These are phyloP conservation scores for Megathymus violae DNA, from an alignment of 1,140 invertebrate species.

Conservation along the genomic window DNA sequence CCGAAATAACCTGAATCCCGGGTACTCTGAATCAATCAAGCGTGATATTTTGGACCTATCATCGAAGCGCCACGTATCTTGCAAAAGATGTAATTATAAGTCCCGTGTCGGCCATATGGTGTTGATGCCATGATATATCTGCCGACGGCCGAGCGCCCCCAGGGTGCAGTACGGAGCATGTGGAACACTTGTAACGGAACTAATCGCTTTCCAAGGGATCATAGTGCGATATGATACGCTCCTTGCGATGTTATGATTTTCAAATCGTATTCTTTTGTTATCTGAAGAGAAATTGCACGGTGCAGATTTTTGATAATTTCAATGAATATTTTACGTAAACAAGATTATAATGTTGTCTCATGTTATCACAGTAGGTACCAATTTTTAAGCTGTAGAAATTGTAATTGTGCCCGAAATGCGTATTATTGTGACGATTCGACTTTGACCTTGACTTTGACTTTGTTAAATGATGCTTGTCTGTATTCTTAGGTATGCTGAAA, in stretches of 20 bases:
- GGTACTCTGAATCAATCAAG: too few relatives aligned
- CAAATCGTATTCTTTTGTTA: constrained; percentile 26
- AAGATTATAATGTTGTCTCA: neutral
- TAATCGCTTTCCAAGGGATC: constrained; percentile 30
- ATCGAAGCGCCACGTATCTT: neutral
- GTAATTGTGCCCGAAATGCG: too few relatives aligned
- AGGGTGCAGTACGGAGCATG: constrained; percentile 14
- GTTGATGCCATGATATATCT: constrained; percentile 32
- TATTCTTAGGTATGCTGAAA: too few relatives aligned
- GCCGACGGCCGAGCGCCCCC: neutral
- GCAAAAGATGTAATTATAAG: constrained; percentile 25
- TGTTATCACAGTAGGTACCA: too few relatives aligned
- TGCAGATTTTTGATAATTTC: neutral
- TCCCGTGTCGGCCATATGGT: constrained; percentile 36
- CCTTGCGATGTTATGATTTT: constrained; percentile 21
- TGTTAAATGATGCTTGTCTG: too few relatives aligned
- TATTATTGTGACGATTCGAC: too few relatives aligned
- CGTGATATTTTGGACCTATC: too few relatives aligned
- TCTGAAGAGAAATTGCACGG: neutral
- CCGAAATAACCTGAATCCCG: too few relatives aligned
- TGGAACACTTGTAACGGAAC: constrained; percentile 36
- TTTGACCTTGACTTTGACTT: too few relatives aligned
- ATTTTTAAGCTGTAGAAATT: too few relatives aligned
- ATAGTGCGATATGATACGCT: constrained; percentile 8
- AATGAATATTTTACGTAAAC: neutral